Percentiles rank a stretch among this genome's conserved stretches.
phyloP scores from a whole-genome alignment of 2,888 invertebrate species.

The Athrips mouffetella region DNA sequence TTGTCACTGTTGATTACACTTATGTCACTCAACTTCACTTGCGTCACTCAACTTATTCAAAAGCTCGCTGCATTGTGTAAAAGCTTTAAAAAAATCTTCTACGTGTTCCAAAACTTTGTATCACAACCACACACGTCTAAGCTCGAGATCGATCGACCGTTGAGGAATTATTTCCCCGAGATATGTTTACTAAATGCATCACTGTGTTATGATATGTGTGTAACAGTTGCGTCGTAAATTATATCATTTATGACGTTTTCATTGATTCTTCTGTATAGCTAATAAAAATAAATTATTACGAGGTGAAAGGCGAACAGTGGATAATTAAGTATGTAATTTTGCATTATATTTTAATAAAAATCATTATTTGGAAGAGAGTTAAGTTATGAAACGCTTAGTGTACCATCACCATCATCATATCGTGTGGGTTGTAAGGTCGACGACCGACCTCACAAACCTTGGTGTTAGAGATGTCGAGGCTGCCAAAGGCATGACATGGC shows the following conservation, averaged over 20 bases:
- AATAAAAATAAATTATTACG: conserved; percentile 40
- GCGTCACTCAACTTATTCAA: not conserved
- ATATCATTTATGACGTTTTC: conserved; percentile 7
- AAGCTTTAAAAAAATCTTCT: not conserved
- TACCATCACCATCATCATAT: no score
- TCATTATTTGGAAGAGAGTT: no score
- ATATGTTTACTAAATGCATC: conserved; percentile 36
- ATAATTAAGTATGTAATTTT: conserved; percentile 15
- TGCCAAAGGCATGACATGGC: no score
- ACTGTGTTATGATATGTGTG: conserved; percentile 51
- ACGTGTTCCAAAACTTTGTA: not conserved
- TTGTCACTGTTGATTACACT: not conserved
- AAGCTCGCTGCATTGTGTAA: not conserved
- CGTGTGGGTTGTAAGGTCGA: no score
- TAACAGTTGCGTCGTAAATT: conserved; percentile 39
- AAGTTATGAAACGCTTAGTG: no score
- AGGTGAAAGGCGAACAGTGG: not conserved
- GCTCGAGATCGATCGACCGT: conserved; percentile 6
- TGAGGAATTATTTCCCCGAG: conserved; percentile 12
- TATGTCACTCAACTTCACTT: conserved; percentile 1
- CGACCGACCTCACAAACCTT: no score
- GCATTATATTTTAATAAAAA: no score
- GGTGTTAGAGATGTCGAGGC: no score
- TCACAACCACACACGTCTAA: conserved; percentile 6
- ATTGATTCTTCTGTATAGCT: conserved; percentile 29